Evolutionary conservation across 1,140 invertebrate species (phyloP).

Genomic region (Semibalanus balanoides): DNA sequence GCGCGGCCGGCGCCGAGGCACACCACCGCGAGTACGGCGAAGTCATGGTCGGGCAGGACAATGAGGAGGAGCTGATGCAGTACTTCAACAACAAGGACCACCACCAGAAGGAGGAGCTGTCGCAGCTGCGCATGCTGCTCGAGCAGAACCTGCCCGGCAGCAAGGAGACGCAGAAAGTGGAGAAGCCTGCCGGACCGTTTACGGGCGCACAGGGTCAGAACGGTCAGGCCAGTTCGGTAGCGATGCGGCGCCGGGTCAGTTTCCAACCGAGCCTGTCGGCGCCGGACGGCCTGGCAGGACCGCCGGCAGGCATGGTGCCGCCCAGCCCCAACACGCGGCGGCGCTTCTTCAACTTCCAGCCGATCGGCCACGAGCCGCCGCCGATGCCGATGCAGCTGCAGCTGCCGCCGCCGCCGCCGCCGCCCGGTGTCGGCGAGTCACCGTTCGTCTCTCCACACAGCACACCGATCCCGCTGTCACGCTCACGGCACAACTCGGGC

Average conservation of each 20-base stretch:
- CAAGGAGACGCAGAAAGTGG: constrained; percentile 7
- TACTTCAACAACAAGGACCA: constrained; percentile 17
- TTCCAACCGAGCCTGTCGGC: constrained; percentile 35
- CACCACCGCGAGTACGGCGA: constrained; percentile 3
- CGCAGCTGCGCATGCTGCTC: constrained; percentile 51
- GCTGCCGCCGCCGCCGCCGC: constrained; percentile 13
- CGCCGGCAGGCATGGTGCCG: constrained; percentile 27
- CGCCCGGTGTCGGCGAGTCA: constrained; percentile 42
- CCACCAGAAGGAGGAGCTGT: constrained; percentile 40
- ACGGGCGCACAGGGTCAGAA: constrained; percentile 11
- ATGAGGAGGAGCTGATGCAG: constrained; percentile 10
- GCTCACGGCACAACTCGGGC: constrained; percentile 35
- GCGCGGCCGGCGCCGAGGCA: neutral
- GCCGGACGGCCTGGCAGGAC: constrained; percentile 7
- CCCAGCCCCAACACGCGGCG: constrained; percentile 47
- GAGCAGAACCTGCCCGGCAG: constrained; percentile 42
- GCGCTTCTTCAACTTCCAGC: constrained; percentile 66
- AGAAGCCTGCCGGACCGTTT: neutral
- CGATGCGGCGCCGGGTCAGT: constrained; percentile 39
- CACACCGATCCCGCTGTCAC: constrained; percentile 44
- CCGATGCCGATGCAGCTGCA: constrained; percentile 13
- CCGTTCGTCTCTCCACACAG: constrained; percentile 69
- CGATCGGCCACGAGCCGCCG: constrained; percentile 45
- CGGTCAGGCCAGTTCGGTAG: constrained; percentile 9
- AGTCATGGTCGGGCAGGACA: neutral